Evolutionary conservation across 2,888 invertebrate genomes (phyloP).

Genomic region (Chrysolina haemoptera): DNA sequence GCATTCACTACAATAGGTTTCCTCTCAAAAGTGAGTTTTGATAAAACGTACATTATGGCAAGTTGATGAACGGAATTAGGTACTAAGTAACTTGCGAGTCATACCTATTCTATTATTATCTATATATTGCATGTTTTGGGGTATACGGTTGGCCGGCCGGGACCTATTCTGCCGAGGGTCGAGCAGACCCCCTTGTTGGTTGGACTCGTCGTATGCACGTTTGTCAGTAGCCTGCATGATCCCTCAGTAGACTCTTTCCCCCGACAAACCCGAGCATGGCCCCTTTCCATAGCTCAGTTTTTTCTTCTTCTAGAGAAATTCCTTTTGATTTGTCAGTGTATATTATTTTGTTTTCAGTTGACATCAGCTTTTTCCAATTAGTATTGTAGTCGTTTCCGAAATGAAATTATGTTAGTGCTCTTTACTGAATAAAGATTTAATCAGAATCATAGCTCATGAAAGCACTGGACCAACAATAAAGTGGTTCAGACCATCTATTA

Average conservation of each 20-base stretch:
- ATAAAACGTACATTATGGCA: conserved; percentile 9
- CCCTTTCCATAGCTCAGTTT: conserved; percentile 29
- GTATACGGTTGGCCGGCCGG: conserved; percentile 70
- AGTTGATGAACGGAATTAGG: conserved; percentile 30
- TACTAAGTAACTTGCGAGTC: conserved; percentile 57
- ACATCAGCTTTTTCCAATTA: conserved; percentile 13
- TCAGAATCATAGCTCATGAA: background rate
- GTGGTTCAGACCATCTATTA: too few species aligned
- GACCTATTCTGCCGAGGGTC: conserved; percentile 69
- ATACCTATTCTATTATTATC: conserved; percentile 55
- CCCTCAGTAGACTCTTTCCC: conserved; percentile 48
- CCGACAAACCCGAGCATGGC: conserved; percentile 43
- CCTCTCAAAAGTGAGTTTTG: background rate
- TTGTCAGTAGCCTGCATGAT: conserved; percentile 63
- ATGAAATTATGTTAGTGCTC: background rate
- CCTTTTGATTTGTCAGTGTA: background rate
- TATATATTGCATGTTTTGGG: conserved; percentile 66
- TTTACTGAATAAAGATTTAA: background rate
- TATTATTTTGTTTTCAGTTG: conserved; percentile 2
- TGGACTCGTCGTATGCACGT: conserved; percentile 64
- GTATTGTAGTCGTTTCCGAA: conserved; percentile 18
- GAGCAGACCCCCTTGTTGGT: conserved; percentile 53
- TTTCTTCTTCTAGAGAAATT: conserved; percentile 10
- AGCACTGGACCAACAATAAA: background rate
- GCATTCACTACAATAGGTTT: background rate